These are phyloP conservation scores for Oreochromis aureus DNA, from an alignment of 2,113 vertebrate species.

Conservation along the genomic window DNA sequence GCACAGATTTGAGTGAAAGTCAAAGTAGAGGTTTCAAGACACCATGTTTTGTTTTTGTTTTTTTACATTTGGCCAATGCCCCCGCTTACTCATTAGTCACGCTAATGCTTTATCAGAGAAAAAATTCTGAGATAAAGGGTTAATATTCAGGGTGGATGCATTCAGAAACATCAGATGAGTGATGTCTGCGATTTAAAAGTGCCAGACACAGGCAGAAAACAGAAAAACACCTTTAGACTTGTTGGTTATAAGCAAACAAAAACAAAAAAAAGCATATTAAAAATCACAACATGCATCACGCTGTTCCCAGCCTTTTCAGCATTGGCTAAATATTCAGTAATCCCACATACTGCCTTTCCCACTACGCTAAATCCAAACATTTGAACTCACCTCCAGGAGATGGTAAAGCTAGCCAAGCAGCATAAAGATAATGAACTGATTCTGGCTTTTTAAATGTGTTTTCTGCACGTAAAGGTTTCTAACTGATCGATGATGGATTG, in stretches of 20 bases:
- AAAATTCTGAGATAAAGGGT: background rate
- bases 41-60: background rate
- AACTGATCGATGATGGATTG: constrained; percentile 19
- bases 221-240: background rate
- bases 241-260: background rate
- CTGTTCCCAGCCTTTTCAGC: background rate
- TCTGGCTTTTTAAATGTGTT: background rate
- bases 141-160: background rate
- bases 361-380: background rate
- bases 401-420: background rate
- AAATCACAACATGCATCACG: background rate
- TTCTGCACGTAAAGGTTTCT: background rate
- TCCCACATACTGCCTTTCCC: background rate
- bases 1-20: background rate
- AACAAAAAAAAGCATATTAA: background rate
- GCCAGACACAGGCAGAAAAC: background rate
- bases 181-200: background rate
- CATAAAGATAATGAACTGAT: background rate
- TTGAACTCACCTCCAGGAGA: background rate
- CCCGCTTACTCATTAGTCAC: background rate
- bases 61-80: background rate
- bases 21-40: background rate
- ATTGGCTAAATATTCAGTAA: background rate
- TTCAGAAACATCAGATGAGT: background rate
- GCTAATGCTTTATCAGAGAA: background rate